These are phyloP conservation scores for Dolichoris vasculosae DNA, from an alignment of 1,140 invertebrate genomes.

Conservation along the genomic window DNA sequence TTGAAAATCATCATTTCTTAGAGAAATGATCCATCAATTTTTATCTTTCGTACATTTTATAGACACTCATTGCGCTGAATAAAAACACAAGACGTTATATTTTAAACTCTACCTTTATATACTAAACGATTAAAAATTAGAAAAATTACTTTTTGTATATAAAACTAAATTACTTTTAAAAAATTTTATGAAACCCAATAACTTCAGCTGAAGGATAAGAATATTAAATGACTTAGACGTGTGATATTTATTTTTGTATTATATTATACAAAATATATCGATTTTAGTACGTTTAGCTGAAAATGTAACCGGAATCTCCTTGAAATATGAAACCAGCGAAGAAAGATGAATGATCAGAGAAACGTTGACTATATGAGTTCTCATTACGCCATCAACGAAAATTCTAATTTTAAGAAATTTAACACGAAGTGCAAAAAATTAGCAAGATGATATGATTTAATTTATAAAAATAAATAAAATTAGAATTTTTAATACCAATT, in stretches of 20 bases:
- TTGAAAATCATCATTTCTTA: background rate
- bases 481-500: background rate
- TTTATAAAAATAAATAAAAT: background rate
- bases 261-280: background rate
- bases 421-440: background rate
- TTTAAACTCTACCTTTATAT: too few species aligned
- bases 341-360: background rate
- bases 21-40: too few species aligned
- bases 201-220: background rate
- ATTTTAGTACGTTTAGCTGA: slow-evolving; percentile 12
- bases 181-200: background rate
- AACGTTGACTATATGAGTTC: background rate
- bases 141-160: background rate
- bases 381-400: slow-evolving; percentile 29
- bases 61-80: too few species aligned
- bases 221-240: slow-evolving; percentile 11
- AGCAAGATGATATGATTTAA: background rate
- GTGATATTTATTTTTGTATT: slow-evolving; percentile 7
- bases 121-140: background rate
- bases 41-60: too few species aligned
- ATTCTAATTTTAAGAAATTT: slow-evolving; percentile 41
- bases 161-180: background rate
- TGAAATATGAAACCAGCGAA: slow-evolving; percentile 30
- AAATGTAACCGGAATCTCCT: slow-evolving; percentile 35
- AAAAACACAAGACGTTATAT: too few species aligned